Base-by-base conservation (phyloP, 2,797 vertebrate species). In the Diceros bicornis region DNA sequence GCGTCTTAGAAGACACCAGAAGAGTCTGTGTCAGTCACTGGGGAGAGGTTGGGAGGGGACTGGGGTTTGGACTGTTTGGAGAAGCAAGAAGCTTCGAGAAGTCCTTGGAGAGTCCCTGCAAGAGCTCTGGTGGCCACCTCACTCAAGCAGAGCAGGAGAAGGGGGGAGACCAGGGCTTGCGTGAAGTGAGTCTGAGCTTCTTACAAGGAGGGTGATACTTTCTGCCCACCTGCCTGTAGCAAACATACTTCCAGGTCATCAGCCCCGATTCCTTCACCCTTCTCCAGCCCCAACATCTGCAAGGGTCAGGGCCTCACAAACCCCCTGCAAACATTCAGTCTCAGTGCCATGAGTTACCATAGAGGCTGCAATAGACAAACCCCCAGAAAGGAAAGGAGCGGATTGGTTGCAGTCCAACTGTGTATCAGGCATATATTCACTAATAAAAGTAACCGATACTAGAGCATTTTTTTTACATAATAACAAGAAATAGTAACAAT, bases 401-500 rank as follows among this genome's bases (percentile, higher is more conserved):
- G 18, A 18, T 61, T 41, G 41, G 4, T 16, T 25, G 0, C 23
- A 47, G 29, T 27, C 14, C 50, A n/a, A 32, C 3, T 10, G 1
- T 61, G 47, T 55, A 55, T n/a, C 34, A 85, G 37, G 12, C 18
- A n/a, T 32, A 18, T 61, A 66, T n/a, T 94, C 50, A 79, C 37
- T 78, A n/a, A 27, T 44, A 41, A 62, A 71, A 59, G 41, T 87
- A 82, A 82, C 20, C 8, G 13, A 62, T 8, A 9, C 14, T 16
- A 1, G 13, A 10, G 34, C 29, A 34, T 34, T 18, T 5, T 88
- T 88, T 92, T 71, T 55, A 44, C 20, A 47, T 64, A 52, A 44
- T 66, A n/a, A 37, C 72, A 74, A 94, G 50, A 71, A 79, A 78
- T 59, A 88, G 72, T 83, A 59, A 20, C 47, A 79, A 74, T 93